Evolutionary conservation across 1,140 invertebrate species (phyloP).

Genomic region (Daktulosphaira vitifoliae): DNA sequence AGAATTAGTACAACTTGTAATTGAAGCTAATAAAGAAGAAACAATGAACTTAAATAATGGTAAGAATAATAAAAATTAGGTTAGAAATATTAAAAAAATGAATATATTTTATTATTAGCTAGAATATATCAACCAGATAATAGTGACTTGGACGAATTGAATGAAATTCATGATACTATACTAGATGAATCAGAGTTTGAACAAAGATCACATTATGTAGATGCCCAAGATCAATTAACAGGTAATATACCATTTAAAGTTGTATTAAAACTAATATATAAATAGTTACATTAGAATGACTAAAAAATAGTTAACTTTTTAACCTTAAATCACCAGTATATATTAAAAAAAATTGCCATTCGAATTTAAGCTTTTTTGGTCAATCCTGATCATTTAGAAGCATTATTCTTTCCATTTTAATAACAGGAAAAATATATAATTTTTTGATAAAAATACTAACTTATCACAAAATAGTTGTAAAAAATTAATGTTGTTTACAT

Average conservation of each 20-base stretch:
- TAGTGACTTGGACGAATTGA: background rate
- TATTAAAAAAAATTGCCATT: no score
- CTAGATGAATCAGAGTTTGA: background rate
- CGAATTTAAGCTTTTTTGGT: no score
- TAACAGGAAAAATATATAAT: no score
- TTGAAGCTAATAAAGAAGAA: constrained; percentile 25
- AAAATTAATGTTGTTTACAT: no score
- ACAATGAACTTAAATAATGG: background rate
- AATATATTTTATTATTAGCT: background rate
- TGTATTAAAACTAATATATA: no score
- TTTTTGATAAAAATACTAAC: no score
- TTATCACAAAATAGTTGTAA: no score
- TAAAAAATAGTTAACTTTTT: no score
- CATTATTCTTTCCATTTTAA: no score
- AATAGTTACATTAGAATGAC: no score
- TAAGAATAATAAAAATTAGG: background rate
- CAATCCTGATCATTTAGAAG: no score
- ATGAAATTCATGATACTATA: background rate
- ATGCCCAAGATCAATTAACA: background rate
- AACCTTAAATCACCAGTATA: no score
- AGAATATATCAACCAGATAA: background rate
- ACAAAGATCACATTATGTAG: background rate
- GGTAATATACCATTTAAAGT: background rate
- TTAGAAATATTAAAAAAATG: background rate
- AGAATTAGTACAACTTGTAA: constrained; percentile 7